Evolutionary conservation across 2,888 invertebrate genomes (phyloP).

Genomic region (Metallyticus violacea): DNA sequence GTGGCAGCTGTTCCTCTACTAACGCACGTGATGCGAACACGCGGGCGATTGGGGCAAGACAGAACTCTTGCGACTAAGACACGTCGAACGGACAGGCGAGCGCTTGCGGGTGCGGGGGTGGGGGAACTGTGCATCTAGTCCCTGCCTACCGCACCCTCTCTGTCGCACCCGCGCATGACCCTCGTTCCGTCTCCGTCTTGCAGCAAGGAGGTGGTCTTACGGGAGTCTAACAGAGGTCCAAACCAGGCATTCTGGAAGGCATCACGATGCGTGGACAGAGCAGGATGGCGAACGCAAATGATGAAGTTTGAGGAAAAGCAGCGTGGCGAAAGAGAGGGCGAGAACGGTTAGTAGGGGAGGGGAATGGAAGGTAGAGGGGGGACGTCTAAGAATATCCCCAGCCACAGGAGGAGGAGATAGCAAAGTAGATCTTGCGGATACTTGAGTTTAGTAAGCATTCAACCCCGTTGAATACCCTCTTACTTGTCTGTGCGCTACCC

Average conservation of each 20-base stretch:
- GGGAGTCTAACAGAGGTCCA: not conserved
- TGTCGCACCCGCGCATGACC: not conserved
- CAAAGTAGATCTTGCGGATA: constrained; percentile 9
- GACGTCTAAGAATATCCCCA: not conserved
- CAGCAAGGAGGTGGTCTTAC: not conserved
- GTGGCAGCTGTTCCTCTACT: not conserved
- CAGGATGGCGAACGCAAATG: constrained; percentile 16
- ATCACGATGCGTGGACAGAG: not conserved
- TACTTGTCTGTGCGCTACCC: not conserved
- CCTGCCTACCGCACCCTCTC: not conserved
- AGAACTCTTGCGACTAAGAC: not conserved
- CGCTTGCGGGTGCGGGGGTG: not conserved
- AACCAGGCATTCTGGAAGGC: not conserved
- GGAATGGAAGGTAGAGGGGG: not conserved
- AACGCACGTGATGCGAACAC: not conserved
- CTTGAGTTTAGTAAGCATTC: constrained; percentile 14
- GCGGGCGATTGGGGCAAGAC: not conserved
- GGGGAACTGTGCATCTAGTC: not conserved
- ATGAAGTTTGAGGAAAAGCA: constrained; percentile 12
- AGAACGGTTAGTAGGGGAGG: too few species aligned
- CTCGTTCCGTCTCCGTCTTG: not conserved
- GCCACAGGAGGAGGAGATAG: not conserved
- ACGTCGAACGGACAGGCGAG: not conserved
- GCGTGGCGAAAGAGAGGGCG: not conserved
- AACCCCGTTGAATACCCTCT: not conserved